Percentiles rank a stretch among this genome's conserved stretches.
phyloP scores from a whole-genome alignment of 2,888 invertebrate genomes.

The Oscheius sp. region DNA sequence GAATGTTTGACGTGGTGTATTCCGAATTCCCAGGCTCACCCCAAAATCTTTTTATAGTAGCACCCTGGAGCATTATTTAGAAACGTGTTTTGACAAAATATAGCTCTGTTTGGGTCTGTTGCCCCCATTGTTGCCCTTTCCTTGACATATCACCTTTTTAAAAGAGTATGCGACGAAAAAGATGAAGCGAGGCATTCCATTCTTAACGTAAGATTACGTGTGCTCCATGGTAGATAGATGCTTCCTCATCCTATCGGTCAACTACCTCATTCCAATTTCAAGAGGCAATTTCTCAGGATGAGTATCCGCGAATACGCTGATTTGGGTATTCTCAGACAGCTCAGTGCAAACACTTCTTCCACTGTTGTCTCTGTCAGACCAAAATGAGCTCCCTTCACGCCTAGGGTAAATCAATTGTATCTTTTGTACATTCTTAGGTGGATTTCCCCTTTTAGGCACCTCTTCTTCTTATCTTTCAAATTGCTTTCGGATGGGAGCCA shows the following conservation, averaged over 20 bases:
- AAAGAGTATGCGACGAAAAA: no score
- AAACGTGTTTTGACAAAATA: no score
- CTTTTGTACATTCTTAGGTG: neutral
- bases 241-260: conserved; percentile 14
- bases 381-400: neutral
- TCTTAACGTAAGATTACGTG: no score
- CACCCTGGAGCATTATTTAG: no score
- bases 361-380: neutral
- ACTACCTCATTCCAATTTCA: conserved; percentile 28
- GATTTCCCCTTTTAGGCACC: neutral
- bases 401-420: no score
- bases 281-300: conserved; percentile 32
- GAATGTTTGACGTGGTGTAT: no score
- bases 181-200: no score
- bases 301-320: conserved; percentile 26
- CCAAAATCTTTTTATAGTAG: no score
- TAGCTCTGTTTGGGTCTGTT: no score
- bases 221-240: conserved; percentile 22
- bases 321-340: conserved; percentile 22
- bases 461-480: neutral
- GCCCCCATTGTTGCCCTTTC: no score
- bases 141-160: no score
- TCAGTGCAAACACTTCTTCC: conserved; percentile 29
- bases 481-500: neutral
- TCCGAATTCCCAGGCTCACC: no score